A percentile compares a stretch with the other conserved stretches of the same genome.
Conservation (phyloP, 2,888 invertebrate genomes). For the Callimorpha dominula region DNA sequence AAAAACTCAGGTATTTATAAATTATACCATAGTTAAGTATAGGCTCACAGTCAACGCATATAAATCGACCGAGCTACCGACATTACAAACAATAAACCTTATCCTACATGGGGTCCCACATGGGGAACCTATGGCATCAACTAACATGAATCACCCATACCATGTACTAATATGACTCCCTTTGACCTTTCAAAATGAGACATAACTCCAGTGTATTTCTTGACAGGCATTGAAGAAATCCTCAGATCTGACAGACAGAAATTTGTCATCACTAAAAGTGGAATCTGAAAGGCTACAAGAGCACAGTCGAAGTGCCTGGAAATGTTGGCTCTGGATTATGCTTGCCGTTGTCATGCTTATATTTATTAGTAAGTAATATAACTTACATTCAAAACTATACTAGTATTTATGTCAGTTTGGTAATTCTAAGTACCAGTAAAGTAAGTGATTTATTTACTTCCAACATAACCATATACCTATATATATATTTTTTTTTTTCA, state of each 20-base stretch:
- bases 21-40: too few species aligned
- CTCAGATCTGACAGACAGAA: slow-evolving; percentile 92
- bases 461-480: not conserved
- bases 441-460: too few species aligned
- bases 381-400: not conserved
- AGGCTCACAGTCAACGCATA: too few species aligned
- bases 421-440: not conserved
- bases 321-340: slow-evolving; percentile 98
- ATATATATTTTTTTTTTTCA: too few species aligned
- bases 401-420: not conserved
- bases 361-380: slow-evolving; percentile 92
- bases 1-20: too few species aligned
- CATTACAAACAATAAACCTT: too few species aligned
- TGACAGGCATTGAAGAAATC: slow-evolving; percentile 91
- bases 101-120: not conserved
- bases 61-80: too few species aligned
- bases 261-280: slow-evolving; percentile 90
- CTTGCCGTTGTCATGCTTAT: slow-evolving; percentile 93
- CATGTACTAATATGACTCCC: not conserved
- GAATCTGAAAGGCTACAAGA: slow-evolving; percentile 94
- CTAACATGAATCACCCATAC: too few species aligned
- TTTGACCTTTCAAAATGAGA: not conserved
- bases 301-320: slow-evolving; percentile 95
- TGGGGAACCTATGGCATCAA: not conserved
- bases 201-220: not conserved